These are phyloP conservation scores for Synergus itoensis DNA, from an alignment of 2,888 invertebrate genomes.

Conservation along the genomic window DNA sequence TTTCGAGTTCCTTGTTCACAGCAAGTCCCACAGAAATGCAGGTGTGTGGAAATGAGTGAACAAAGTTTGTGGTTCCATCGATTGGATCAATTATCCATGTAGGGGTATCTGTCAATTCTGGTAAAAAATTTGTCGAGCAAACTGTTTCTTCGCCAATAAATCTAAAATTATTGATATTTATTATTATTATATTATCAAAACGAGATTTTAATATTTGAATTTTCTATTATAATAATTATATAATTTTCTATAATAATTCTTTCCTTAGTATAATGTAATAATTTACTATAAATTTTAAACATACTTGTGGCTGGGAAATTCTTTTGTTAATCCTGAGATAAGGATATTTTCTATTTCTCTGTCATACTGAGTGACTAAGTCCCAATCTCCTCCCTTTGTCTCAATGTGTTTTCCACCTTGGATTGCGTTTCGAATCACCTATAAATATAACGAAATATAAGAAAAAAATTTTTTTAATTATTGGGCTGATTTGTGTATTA, in stretches of 20 bases:
- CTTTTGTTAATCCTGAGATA: conserved; percentile 80
- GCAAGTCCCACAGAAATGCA: conserved; percentile 85
- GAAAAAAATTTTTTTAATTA: too few species aligned
- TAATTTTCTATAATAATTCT: too few species aligned
- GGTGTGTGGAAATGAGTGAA: conserved; percentile 84
- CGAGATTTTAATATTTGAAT: too few species aligned
- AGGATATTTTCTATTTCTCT: conserved; percentile 86
- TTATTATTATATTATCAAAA: too few species aligned
- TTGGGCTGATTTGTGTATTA: too few species aligned
- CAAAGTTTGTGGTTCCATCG: conserved; percentile 93
- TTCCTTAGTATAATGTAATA: not conserved
- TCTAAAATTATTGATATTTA: conserved; percentile 74
- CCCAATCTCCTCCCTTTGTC: conserved; percentile 84
- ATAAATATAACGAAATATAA: conserved; percentile 2
- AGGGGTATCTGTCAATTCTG: conserved; percentile 85
- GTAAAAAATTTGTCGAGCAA: conserved; percentile 76
- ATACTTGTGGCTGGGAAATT: conserved; percentile 84
- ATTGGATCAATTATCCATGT: conserved; percentile 94
- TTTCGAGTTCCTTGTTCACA: conserved; percentile 80
- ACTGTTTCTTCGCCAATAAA: conserved; percentile 91
- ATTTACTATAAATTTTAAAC: not conserved
- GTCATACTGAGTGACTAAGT: conserved; percentile 91
- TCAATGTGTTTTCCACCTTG: conserved; percentile 74
- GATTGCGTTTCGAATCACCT: conserved; percentile 69
- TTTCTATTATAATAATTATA: too few species aligned